Conservation (phyloP, 2,113 vertebrate species). For the Ahaetulla prasina region DNA sequence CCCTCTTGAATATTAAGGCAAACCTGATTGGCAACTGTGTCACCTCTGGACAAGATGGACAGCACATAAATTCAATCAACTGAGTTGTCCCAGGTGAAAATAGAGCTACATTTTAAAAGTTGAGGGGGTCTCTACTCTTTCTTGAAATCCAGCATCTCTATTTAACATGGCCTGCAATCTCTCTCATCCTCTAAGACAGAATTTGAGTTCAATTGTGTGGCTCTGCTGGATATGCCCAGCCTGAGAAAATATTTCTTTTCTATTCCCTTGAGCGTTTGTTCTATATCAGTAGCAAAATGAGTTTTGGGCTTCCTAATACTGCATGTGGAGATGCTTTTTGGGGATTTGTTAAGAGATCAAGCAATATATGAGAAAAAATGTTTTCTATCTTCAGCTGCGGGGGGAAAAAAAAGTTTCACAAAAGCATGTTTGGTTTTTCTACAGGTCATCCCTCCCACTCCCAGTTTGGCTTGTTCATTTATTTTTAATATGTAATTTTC, state of each 20-base stretch:
- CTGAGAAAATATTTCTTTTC: neutral
- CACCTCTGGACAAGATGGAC: neutral
- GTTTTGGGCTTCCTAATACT: constrained; percentile 7
- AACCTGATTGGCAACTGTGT: constrained; percentile 13
- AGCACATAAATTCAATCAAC: neutral
- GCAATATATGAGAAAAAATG: neutral
- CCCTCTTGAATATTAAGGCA: neutral
- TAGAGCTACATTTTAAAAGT: neutral
- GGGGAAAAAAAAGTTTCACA: neutral
- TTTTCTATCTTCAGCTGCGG: neutral
- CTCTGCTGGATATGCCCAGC: neutral
- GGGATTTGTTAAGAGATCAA: neutral
- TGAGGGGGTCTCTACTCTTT: neutral
- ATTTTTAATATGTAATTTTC: constrained; percentile 3
- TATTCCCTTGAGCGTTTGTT: neutral
- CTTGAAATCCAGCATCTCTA: neutral
- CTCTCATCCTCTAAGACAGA: neutral
- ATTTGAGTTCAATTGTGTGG: neutral
- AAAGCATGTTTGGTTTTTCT: neutral
- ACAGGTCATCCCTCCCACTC: fast-evolving
- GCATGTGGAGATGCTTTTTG: neutral
- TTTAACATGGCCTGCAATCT: neutral
- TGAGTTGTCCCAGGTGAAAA: constrained; percentile 15
- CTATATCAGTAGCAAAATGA: neutral
- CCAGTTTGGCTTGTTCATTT: neutral